Percentiles rank a stretch among this genome's conserved stretches.
phyloP scores from a whole-genome alignment of 2,888 invertebrate species.

The Nemoura dubitans region DNA sequence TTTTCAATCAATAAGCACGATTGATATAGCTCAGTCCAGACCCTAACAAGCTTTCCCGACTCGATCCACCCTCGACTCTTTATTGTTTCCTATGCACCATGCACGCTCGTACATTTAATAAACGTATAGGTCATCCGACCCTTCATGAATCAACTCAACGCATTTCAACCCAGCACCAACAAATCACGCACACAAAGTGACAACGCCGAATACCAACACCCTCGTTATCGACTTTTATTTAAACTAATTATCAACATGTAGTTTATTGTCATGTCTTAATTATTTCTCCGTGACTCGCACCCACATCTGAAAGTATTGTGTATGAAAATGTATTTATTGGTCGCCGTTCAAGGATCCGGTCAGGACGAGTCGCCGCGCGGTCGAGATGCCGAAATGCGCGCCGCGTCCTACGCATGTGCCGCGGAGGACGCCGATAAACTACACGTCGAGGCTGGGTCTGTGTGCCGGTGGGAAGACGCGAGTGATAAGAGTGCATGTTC shows the following conservation, averaged over 20 bases:
- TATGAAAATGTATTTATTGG: neutral
- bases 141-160: constrained; percentile 21
- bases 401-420: neutral
- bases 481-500: neutral
- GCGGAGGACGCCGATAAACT: neutral
- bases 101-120: neutral
- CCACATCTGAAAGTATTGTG: neutral
- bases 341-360: neutral
- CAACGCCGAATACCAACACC: neutral
- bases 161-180: neutral
- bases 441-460: neutral
- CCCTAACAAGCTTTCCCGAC: neutral
- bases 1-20: neutral
- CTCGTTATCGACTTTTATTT: constrained; percentile 19
- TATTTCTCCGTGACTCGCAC: constrained; percentile 14
- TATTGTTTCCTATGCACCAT: constrained; percentile 16
- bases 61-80: constrained; percentile 39
- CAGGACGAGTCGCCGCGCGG: neutral
- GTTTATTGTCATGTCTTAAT: constrained; percentile 39
- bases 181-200: constrained; percentile 13
- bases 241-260: constrained; percentile 25
- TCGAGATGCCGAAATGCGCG: neutral
- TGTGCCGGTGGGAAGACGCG: neutral
- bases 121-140: constrained; percentile 14
- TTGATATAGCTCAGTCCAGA: neutral